Evolutionary conservation across 1,140 invertebrate species (phyloP), one percentile per base, ranked within the genome.

Genomic region (Microplitis mediator): DNA sequence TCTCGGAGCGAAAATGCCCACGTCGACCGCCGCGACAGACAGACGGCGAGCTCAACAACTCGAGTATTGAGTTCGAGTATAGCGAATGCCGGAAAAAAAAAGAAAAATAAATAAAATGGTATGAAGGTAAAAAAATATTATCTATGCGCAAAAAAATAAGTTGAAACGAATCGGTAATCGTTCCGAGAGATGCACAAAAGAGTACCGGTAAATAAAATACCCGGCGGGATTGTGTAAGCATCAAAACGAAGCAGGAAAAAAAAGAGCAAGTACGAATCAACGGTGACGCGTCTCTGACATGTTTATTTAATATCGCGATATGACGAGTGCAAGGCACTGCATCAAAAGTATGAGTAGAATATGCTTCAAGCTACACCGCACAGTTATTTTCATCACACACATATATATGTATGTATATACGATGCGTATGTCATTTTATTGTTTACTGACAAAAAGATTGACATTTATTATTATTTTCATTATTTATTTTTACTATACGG

Each of bases 111-210:
- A 34, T 8, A n/a, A 62, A 31, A 62, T 23, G 34, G 5, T 8
- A 35, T 23, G 8, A n/a, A 62, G n/a, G 2, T 23, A 64, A 56
- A 56, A 56, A 56, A 56, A 23, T 56, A 23, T n/a, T n/a, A n/a
- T n/a, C n/a, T n/a, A n/a, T n/a, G n/a, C n/a, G n/a, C n/a, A n/a
- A n/a, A n/a, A n/a, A 56, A 56, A 23, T 56, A 23, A 8, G 13
- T 51, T 14, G 52, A 56, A 16, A 23, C 52, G 52, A 56, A 64
- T 39, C 32, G 35, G 62, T n/a, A 64, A 64, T 64, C 34, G 62
- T 39, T 64, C 16, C 9, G 62, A 45, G 14, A 9, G 35, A 64
- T 64, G 34, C n/a, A 45, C 62, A 64, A 36, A 64, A 23, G n/a
- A 35, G 13, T 61, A 23, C 35, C 11, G 32, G 23, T 9, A 23